Percentiles rank a stretch among this genome's conserved stretches.
Evolutionary conservation across 2,888 invertebrate species (phyloP).

Genomic region (Spialia ferax): DNA sequence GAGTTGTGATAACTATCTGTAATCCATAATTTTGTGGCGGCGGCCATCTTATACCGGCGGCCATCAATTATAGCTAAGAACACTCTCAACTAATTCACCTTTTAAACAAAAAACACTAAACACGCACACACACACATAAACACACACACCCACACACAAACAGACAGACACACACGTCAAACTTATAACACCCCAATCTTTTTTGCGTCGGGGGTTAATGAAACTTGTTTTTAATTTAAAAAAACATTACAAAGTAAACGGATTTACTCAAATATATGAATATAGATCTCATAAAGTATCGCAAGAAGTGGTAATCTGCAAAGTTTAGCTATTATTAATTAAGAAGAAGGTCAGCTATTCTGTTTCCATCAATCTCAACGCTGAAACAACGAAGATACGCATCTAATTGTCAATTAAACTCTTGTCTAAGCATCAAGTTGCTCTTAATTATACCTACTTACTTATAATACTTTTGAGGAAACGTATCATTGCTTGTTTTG

Average conservation of each 20-base stretch:
- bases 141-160: too few relatives aligned
- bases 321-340: conserved; percentile 41
- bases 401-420: conserved; percentile 66
- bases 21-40: too few relatives aligned
- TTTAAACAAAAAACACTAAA: too few relatives aligned
- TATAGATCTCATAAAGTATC: conserved; percentile 11
- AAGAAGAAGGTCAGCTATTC: conserved; percentile 60
- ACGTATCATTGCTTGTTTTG: conserved; percentile 49
- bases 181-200: too few relatives aligned
- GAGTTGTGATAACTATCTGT: too few relatives aligned
- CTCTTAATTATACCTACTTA: conserved; percentile 45
- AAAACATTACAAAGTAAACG: neutral
- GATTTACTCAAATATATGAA: conserved; percentile 1
- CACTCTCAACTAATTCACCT: too few relatives aligned
- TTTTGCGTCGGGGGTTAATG: too few relatives aligned
- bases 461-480: conserved; percentile 48
- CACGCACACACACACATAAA: too few relatives aligned
- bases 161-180: too few relatives aligned
- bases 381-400: conserved; percentile 56
- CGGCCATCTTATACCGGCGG: too few relatives aligned
- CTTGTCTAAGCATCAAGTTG: conserved; percentile 46
- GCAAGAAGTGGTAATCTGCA: conserved; percentile 7
- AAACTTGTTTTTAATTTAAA: neutral
- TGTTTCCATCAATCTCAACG: conserved; percentile 58
- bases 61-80: too few relatives aligned